phyloP scores from a whole-genome alignment of 2,797 vertebrate genomes.

The Lateolabrax maculatus region DNA sequence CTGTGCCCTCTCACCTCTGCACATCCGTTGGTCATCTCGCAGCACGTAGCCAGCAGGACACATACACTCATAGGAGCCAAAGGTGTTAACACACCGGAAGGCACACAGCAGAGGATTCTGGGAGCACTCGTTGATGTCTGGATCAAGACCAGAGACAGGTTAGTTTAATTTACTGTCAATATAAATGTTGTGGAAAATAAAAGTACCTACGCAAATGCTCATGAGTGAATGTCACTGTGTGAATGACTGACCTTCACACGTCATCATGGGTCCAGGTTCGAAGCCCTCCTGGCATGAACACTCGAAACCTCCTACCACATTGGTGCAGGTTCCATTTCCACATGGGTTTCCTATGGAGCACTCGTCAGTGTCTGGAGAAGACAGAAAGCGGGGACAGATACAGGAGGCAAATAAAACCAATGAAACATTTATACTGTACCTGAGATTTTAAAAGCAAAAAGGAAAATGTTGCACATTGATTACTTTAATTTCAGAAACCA shows the following conservation, averaged over 20 bases:
- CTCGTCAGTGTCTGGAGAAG: conserved; percentile 90
- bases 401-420: conserved; percentile 31
- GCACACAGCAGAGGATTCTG: conserved; percentile 95
- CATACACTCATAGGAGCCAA: conserved; percentile 94
- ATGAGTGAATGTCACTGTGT: neutral
- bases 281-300: conserved; percentile 94
- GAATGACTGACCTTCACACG: conserved; percentile 90
- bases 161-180: neutral
- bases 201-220: neutral
- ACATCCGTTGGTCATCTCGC: conserved; percentile 93
- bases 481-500: neutral
- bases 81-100: conserved; percentile 96
- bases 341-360: conserved; percentile 94
- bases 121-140: conserved; percentile 95
- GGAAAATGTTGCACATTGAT: neutral
- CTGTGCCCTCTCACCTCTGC: conserved; percentile 87
- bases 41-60: conserved; percentile 93
- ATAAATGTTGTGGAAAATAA: neutral
- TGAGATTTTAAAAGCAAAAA: conserved; percentile 23
- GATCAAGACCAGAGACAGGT: conserved; percentile 1
- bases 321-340: conserved; percentile 94
- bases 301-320: conserved; percentile 93
- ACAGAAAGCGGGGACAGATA: conserved; percentile 3
- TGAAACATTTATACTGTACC: neutral
- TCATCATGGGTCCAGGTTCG: conserved; percentile 94